These are phyloP conservation scores for Lochmaea capreae DNA, from an alignment of 2,888 invertebrate genomes.

Conservation along the genomic window DNA sequence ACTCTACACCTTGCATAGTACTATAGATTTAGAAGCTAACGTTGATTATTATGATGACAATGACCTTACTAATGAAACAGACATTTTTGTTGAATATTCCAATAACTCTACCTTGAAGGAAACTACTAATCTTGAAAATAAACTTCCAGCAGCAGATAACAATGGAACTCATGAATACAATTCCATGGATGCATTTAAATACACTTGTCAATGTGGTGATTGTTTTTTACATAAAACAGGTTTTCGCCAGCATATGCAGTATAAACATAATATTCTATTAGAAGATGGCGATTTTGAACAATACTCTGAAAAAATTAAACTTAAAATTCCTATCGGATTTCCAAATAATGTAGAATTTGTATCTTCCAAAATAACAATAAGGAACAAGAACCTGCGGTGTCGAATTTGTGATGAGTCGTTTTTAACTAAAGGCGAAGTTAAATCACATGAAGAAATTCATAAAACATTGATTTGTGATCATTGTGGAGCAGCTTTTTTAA, in stretches of 20 bases:
- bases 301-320: slow-evolving; percentile 30
- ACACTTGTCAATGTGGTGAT: slow-evolving; percentile 40
- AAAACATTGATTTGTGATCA: slow-evolving; percentile 47
- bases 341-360: slow-evolving; percentile 37
- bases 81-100: slow-evolving; percentile 1
- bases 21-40: slow-evolving; percentile 4
- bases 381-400: slow-evolving; percentile 35
- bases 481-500: slow-evolving; percentile 48
- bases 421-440: slow-evolving; percentile 26
- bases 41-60: slow-evolving; percentile 11
- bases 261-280: slow-evolving; percentile 27
- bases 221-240: slow-evolving; percentile 35
- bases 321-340: slow-evolving; percentile 33
- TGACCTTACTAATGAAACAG: slow-evolving; percentile 14
- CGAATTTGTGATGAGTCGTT: slow-evolving; percentile 36
- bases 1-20: not conserved
- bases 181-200: slow-evolving; percentile 26
- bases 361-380: slow-evolving; percentile 21
- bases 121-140: not conserved
- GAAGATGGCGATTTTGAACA: slow-evolving; percentile 30
- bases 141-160: not conserved
- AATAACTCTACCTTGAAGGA: not conserved
- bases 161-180: slow-evolving; percentile 29
- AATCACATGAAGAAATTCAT: slow-evolving; percentile 41
- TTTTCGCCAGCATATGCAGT: slow-evolving; percentile 38